Percentiles rank a stretch among this genome's conserved stretches.
Evolutionary conservation across 2,797 vertebrate species (phyloP).

Genomic region (Spheniscus humboldti): DNA sequence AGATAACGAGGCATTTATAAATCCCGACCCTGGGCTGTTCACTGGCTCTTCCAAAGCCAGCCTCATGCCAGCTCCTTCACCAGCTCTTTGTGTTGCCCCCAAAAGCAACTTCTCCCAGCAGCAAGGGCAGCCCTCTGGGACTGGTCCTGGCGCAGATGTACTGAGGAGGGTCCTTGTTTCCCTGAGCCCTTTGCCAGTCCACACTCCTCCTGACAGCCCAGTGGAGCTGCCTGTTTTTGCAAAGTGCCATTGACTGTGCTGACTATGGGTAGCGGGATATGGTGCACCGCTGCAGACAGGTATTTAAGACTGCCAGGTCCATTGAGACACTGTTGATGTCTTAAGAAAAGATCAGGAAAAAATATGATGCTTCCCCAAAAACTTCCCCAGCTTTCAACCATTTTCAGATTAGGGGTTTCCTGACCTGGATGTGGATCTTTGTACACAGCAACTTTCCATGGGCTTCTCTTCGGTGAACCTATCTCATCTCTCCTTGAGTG

Average conservation of each 20-base stretch:
- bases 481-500: not conserved
- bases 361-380: not conserved
- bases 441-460: not conserved
- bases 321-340: not conserved
- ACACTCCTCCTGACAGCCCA: not conserved
- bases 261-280: accelerated
- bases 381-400: not conserved
- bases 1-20: not conserved
- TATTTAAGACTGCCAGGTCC: not conserved
- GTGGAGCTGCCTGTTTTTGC: not conserved
- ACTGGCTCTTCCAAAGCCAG: not conserved
- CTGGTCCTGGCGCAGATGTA: not conserved
- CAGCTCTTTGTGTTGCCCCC: not conserved
- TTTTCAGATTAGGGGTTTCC: not conserved
- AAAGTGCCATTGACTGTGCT: not conserved
- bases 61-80: not conserved
- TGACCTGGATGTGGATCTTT: not conserved
- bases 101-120: not conserved
- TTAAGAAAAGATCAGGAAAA: not conserved
- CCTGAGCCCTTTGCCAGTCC: not conserved
- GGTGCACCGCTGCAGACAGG: not conserved
- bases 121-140: not conserved
- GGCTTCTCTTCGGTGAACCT: not conserved
- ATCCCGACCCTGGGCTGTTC: not conserved
- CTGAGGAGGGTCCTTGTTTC: not conserved